A percentile compares a stretch with the other conserved stretches of the same genome.
These are phyloP conservation scores for Heliconius himera DNA, from an alignment of 1,140 invertebrate genomes.

Conservation along the genomic window DNA sequence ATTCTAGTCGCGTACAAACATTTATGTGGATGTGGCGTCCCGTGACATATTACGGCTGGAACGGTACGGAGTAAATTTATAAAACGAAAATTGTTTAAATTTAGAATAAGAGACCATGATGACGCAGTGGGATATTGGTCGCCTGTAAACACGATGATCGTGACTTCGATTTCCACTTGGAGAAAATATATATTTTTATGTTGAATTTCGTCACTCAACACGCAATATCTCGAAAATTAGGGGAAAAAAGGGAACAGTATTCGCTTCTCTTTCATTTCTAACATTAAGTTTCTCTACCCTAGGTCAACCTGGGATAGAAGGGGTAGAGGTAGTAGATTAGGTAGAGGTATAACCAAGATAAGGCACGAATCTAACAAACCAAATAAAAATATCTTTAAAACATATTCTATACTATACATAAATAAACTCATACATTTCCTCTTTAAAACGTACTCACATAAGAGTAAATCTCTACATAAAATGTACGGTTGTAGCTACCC, in stretches of 20 bases:
- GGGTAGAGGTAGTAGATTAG: no score
- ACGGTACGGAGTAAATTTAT: slow-evolving; percentile 11
- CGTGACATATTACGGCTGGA: slow-evolving; percentile 27
- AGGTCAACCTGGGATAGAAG: no score
- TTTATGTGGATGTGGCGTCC: slow-evolving; percentile 20
- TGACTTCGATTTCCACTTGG: neutral
- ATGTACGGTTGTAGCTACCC: slow-evolving; percentile 24
- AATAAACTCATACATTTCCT: neutral
- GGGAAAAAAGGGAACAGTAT: no score
- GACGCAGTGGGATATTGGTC: neutral
- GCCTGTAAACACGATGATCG: neutral
- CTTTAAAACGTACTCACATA: slow-evolving; percentile 1
- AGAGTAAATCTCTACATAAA: slow-evolving; percentile 6
- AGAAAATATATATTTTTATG: no score
- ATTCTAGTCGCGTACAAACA: slow-evolving; percentile 28
- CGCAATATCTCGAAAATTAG: no score
- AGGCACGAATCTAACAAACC: no score
- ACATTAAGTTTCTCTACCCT: no score
- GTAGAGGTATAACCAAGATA: no score
- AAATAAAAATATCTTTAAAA: no score
- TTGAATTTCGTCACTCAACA: no score
- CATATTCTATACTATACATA: neutral
- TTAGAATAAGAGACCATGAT: neutral
- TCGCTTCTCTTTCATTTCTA: no score
- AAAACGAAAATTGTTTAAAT: slow-evolving; percentile 7